Percentiles rank a stretch among this genome's conserved stretches.
These are phyloP conservation scores for Eupithecia exiguata DNA, from an alignment of 2,888 invertebrate species.

Conservation along the genomic window DNA sequence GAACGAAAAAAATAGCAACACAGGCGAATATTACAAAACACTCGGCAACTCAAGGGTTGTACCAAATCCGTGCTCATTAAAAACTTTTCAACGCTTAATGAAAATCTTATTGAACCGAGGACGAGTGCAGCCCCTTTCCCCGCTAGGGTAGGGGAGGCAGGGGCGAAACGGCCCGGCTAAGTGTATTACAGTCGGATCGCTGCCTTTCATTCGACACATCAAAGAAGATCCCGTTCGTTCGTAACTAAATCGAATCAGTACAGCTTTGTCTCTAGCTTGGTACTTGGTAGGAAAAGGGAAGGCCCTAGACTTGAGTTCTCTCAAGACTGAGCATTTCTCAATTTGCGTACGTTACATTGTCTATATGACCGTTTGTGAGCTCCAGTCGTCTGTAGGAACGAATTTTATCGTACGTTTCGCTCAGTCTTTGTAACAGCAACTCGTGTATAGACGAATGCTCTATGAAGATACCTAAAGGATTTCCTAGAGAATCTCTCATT, in stretches of 20 bases:
- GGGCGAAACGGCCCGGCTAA: conserved; percentile 79
- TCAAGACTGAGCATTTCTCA: conserved; percentile 28
- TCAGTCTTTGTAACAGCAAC: neutral
- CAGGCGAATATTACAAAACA: conserved; percentile 45
- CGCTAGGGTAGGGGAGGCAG: conserved; percentile 45
- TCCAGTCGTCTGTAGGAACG: conserved; percentile 15
- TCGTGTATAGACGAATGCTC: neutral
- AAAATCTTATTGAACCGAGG: conserved; percentile 80
- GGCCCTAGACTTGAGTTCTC: conserved; percentile 46
- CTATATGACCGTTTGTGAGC: neutral
- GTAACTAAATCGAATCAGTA: conserved; percentile 79
- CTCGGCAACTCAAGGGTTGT: conserved; percentile 58
- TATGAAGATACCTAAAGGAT: neutral
- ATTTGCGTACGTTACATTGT: conserved; percentile 22
- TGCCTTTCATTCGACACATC: conserved; percentile 84
- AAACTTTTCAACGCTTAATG: conserved; percentile 81
- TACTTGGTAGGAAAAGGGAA: conserved; percentile 62
- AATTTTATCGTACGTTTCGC: conserved; percentile 17
- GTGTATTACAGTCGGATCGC: conserved; percentile 82
- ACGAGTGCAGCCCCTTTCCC: conserved; percentile 61
- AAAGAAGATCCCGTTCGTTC: conserved; percentile 80
- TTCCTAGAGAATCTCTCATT: neutral
- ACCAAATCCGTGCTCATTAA: conserved; percentile 76
- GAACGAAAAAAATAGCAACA: conserved; percentile 38
- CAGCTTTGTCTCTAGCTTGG: conserved; percentile 76